Evolutionary conservation across 2,113 vertebrate species (phyloP).

Genomic region (Steatornis caripensis): DNA sequence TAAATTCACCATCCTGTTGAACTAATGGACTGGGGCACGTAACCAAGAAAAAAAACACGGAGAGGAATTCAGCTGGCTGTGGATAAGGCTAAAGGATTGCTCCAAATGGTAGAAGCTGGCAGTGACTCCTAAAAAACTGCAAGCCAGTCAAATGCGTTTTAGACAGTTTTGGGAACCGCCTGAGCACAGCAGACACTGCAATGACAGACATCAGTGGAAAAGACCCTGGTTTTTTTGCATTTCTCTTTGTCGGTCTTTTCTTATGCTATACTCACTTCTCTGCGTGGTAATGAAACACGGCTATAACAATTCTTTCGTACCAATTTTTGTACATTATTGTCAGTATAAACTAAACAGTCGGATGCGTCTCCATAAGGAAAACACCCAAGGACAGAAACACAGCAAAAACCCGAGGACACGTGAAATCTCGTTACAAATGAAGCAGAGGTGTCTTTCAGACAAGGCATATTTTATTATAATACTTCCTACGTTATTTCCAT

Average conservation of each 20-base stretch:
- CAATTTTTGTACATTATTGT: background rate
- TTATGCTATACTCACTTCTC: background rate
- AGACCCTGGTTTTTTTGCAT: background rate
- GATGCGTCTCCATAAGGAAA: background rate
- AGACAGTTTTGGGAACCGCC: background rate
- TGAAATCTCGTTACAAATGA: background rate
- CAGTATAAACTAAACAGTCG: background rate
- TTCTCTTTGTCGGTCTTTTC: background rate
- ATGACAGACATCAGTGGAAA: background rate
- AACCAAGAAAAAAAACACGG: background rate
- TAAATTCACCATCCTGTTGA: background rate
- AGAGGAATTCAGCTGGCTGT: background rate
- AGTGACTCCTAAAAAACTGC: background rate
- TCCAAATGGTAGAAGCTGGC: background rate
- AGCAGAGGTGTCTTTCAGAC: background rate
- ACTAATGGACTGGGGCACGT: rapidly evolving
- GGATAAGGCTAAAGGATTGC: background rate
- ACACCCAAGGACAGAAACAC: background rate
- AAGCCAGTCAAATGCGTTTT: background rate
- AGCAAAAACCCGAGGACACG: background rate
- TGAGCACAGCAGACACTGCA: background rate
- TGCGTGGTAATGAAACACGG: background rate
- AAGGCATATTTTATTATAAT: background rate
- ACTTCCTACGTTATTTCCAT: background rate
- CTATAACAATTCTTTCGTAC: background rate